Evolutionary conservation across 2,888 invertebrate genomes (phyloP), one percentile per base, ranked within the genome.

Genomic region (Acholoe squamosa): DNA sequence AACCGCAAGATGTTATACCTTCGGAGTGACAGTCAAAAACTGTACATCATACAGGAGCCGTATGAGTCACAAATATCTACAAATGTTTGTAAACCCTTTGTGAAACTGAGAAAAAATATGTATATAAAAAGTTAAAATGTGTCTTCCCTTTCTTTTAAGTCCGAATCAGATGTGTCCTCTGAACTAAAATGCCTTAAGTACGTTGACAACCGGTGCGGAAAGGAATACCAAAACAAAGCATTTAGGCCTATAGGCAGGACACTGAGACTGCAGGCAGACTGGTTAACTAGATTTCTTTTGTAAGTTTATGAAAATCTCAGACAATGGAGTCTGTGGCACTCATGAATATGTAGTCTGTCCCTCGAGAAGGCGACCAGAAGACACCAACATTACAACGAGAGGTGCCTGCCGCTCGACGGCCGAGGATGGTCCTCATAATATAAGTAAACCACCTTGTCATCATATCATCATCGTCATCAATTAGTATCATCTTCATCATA

Each of bases 31-130:
- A 52, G 56, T 86, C 31, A 86, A 86, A 86, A 86, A 86, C 86
- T 86, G 86, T 86, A 86, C 86, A 86, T 52, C 25, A 54, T 56
- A 54, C 54, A 54, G 86, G 52, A 52, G 52, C 5, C 54, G 52
- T 86, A 56, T 86, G 56, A 86, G 86, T 86, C 54, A 86, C 86
- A 86, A 86, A 54, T 86, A 86, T 54, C 86, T 86, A 86, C 86
- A 86, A n/a, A 86, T 33, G 54, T 86, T 86, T 86, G 86, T 86
- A 86, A 86, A 86, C 86, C 86, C 86, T 86, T 86, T 86, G 54
- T 52, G 52, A 31, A 86, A 86, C 52, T 54, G 33, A 86, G 56
- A 86, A 52, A 86, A 86, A 86, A 86, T 86, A 86, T 54, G 86
- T 86, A 86, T 86, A 86, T 86, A 86, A 86, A 52, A 86, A 86